phyloP scores from a whole-genome alignment of 2,797 vertebrate genomes.

The Lophotriccus pileatus region DNA sequence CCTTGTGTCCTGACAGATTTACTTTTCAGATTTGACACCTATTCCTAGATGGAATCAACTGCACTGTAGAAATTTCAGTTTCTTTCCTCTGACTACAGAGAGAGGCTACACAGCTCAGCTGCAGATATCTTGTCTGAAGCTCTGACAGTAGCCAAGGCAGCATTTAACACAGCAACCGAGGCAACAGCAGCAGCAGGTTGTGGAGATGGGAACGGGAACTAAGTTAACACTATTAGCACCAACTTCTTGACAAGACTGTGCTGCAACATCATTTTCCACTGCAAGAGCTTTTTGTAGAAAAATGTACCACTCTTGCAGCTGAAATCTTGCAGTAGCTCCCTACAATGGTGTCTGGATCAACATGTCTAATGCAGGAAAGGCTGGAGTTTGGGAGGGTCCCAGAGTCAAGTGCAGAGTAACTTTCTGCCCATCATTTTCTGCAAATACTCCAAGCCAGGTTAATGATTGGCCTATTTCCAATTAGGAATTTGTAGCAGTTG shows the following conservation, averaged over 20 bases:
- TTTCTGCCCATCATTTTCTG: not conserved
- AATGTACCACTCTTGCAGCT: not conserved
- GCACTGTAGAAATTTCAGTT: not conserved
- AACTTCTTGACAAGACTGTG: not conserved
- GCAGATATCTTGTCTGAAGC: not conserved
- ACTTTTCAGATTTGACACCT: not conserved
- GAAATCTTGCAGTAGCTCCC: not conserved
- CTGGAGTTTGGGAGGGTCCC: not conserved
- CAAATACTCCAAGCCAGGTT: not conserved
- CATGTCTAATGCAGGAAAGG: not conserved
- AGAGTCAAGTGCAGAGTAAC: rapidly evolving
- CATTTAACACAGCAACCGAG: not conserved
- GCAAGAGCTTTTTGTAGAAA: not conserved
- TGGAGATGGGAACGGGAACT: not conserved
- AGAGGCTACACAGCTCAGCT: not conserved
- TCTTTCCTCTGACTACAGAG: not conserved
- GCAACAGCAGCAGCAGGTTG: not conserved
- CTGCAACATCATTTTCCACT: not conserved
- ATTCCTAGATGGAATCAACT: not conserved
- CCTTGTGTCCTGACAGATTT: not conserved
- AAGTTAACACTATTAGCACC: not conserved
- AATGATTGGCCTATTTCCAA: not conserved
- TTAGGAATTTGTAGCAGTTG: not conserved
- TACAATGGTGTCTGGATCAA: not conserved
- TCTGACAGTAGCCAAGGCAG: not conserved